phyloP scores from a whole-genome alignment of 2,113 vertebrate species.

The Tragulus kanchil region DNA sequence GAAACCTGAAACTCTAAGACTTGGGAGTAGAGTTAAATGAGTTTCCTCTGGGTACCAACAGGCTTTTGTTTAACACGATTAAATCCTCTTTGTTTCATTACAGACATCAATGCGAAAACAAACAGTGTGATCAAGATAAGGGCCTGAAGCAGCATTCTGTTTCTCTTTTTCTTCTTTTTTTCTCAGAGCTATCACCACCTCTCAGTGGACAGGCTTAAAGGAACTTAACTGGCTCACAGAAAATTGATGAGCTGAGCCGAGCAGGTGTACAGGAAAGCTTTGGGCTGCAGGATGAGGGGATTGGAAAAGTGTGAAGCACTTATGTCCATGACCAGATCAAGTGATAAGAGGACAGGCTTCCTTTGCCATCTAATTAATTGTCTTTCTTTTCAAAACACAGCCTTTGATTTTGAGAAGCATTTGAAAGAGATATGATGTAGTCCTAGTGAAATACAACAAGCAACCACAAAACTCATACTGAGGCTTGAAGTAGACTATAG shows the following conservation, averaged over 20 bases:
- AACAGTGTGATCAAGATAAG: slow-evolving; percentile 90
- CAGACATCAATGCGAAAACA: slow-evolving; percentile 89
- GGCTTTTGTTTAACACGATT: slow-evolving; percentile 89
- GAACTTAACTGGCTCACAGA: slow-evolving; percentile 82
- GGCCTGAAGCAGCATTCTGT: slow-evolving; percentile 83
- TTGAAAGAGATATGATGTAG: slow-evolving; percentile 72
- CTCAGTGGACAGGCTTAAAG: slow-evolving; percentile 85
- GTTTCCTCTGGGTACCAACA: slow-evolving; percentile 88
- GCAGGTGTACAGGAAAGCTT: slow-evolving; percentile 88
- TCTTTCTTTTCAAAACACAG: slow-evolving; percentile 83
- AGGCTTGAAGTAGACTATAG: not conserved
- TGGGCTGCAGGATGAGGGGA: slow-evolving; percentile 71
- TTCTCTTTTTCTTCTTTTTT: slow-evolving; percentile 76
- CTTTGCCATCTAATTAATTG: slow-evolving; percentile 88
- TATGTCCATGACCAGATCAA: slow-evolving; percentile 88
- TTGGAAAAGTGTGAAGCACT: slow-evolving; percentile 87
- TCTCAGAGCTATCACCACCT: slow-evolving; percentile 83
- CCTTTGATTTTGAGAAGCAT: slow-evolving; percentile 80
- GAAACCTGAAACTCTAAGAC: slow-evolving; percentile 88
- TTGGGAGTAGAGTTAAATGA: slow-evolving; percentile 88
- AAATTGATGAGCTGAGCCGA: slow-evolving; percentile 87
- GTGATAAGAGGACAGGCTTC: slow-evolving; percentile 87
- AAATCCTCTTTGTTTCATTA: slow-evolving; percentile 92
- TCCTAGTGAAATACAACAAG: slow-evolving; percentile 60
- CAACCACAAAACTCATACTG: not conserved